These are phyloP conservation scores for Napeogenes inachia DNA, from an alignment of 2,888 invertebrate species.

Conservation along the genomic window DNA sequence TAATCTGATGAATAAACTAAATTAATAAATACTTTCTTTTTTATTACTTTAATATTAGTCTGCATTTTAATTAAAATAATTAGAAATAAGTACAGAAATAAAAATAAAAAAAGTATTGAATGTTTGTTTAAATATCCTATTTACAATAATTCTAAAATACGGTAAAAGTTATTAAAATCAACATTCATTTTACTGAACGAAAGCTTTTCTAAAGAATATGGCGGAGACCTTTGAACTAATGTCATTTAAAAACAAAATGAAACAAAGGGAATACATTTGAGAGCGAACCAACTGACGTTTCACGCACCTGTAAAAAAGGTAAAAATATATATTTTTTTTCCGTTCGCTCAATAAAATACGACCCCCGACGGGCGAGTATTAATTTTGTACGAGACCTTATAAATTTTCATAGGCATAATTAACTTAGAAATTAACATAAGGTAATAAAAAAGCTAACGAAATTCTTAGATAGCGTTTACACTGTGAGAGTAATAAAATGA, in stretches of 20 bases:
- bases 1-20: no score
- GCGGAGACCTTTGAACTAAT: conserved; percentile 56
- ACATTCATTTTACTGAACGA: neutral
- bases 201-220: conserved; percentile 30
- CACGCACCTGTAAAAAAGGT: conserved; percentile 52
- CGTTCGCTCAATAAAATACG: conserved; percentile 57
- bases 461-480: conserved; percentile 72
- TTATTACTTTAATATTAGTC: no score
- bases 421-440: conserved; percentile 76
- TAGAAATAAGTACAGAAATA: no score
- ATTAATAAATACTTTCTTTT: no score
- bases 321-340: conserved; percentile 42
- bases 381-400: conserved; percentile 67
- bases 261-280: conserved; percentile 69
- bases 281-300: conserved; percentile 65
- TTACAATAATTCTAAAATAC: neutral
- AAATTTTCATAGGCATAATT: conserved; percentile 76
- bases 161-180: neutral
- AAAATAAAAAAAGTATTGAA: neutral
- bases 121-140: neutral
- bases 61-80: no score
- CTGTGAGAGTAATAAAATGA: conserved; percentile 59
- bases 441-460: conserved; percentile 72
- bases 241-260: conserved; percentile 58
- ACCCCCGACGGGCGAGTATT: conserved; percentile 63